Conservation (phyloP, 2,888 invertebrate species). For the Pinctada fucata region DNA sequence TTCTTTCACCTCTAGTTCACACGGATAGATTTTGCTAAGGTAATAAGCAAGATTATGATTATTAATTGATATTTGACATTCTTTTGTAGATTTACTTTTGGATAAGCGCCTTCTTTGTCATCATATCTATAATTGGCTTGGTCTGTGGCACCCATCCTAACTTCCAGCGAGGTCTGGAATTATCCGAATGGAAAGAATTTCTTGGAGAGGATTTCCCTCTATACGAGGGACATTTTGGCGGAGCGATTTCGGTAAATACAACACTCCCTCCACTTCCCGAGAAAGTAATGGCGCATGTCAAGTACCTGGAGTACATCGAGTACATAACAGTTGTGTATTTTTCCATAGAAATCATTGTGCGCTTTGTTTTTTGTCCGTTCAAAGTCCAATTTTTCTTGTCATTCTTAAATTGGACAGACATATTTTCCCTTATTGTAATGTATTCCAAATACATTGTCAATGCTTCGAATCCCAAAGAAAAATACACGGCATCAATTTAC, state of each 20-base stretch:
- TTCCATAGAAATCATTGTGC: constrained; percentile 59
- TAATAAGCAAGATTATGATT: too few relatives aligned
- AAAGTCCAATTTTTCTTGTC: constrained; percentile 49
- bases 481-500: constrained; percentile 52
- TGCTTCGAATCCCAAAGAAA: constrained; percentile 46
- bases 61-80: background rate
- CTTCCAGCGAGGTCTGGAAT: constrained; percentile 48
- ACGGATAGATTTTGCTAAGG: too few relatives aligned
- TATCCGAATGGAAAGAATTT: constrained; percentile 52
- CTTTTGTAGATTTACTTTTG: constrained; percentile 58
- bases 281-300: constrained; percentile 40
- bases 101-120: constrained; percentile 53
- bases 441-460: constrained; percentile 56
- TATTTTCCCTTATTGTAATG: constrained; percentile 56
- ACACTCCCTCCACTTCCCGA: constrained; percentile 45
- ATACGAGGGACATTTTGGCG: constrained; percentile 46
- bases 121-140: constrained; percentile 59
- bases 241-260: constrained; percentile 20
- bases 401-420: constrained; percentile 60
- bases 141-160: constrained; percentile 57
- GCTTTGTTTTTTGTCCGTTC: constrained; percentile 55
- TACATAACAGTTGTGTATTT: constrained; percentile 55
- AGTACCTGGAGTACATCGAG: constrained; percentile 50
- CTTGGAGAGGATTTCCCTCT: constrained; percentile 46
- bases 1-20: too few relatives aligned